These are phyloP conservation scores for Zophobas morio DNA, from an alignment of 1,140 invertebrate species.

Conservation along the genomic window DNA sequence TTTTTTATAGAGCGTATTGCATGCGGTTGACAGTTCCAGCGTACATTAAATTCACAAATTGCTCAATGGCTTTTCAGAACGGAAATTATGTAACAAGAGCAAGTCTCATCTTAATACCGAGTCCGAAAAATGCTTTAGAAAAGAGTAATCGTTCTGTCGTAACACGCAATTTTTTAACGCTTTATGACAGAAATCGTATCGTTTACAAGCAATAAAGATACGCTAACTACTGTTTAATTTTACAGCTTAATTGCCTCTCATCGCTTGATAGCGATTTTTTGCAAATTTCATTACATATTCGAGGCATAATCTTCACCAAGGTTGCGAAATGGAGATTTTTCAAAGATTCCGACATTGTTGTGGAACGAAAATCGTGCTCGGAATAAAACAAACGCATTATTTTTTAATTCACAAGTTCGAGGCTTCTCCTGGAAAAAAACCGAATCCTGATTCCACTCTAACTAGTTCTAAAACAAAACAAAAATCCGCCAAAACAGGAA, in stretches of 20 bases:
- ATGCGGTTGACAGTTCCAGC: constrained; percentile 17
- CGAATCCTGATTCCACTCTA: too few species aligned
- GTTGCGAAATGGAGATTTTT: background rate
- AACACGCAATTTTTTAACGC: background rate
- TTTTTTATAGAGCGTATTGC: background rate
- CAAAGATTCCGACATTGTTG: constrained; percentile 21
- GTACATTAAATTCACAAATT: constrained; percentile 13
- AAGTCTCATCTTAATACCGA: constrained; percentile 13
- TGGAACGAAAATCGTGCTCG: constrained; percentile 7
- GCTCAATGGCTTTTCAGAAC: constrained; percentile 23
- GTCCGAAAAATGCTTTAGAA: background rate
- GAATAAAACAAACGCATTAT: constrained; percentile 15
- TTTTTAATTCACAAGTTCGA: constrained; percentile 13
- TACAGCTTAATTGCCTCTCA: background rate
- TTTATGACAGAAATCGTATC: too few species aligned
- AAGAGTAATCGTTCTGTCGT: constrained; percentile 1
- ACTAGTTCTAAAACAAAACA: background rate
- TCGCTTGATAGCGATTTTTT: too few species aligned
- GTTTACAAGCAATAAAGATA: background rate
- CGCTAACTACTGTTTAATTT: background rate
- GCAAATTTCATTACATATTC: background rate
- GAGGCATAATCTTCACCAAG: constrained; percentile 21
- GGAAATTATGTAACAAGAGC: constrained; percentile 11
- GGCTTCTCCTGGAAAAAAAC: background rate
- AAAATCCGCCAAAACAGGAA: background rate